Evolutionary conservation across 1,140 invertebrate species (phyloP).

Genomic region (Musca vetustissima): DNA sequence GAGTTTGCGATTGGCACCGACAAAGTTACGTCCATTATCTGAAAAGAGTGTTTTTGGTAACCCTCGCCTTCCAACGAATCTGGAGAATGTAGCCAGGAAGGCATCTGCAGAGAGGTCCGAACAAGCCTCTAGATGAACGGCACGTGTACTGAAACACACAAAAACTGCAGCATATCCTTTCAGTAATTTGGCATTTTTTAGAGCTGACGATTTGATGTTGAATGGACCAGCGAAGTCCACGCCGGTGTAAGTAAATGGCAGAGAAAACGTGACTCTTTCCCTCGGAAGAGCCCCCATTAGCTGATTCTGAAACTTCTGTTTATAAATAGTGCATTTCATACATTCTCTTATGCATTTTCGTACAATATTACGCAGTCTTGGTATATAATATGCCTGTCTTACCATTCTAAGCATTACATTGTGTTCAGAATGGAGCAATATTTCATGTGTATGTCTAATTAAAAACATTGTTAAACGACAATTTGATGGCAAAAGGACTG

Average conservation of each 20-base stretch:
- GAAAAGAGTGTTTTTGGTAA: constrained; percentile 2
- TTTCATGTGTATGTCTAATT: background rate
- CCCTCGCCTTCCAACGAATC: constrained; percentile 18
- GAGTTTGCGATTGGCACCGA: constrained; percentile 31
- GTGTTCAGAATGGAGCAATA: background rate
- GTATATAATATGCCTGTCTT: background rate
- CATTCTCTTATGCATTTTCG: background rate
- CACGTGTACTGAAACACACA: background rate
- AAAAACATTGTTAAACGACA: constrained; percentile 4
- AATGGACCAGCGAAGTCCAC: constrained; percentile 33
- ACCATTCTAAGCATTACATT: constrained; percentile 1
- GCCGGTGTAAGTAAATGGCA: constrained; percentile 31
- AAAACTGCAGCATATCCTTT: constrained; percentile 1
- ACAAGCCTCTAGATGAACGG: constrained; percentile 5
- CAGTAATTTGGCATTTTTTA: background rate
- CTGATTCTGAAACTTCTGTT: constrained; percentile 4
- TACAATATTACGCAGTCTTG: background rate
- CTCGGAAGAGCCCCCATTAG: constrained; percentile 29
- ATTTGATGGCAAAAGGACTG: background rate
- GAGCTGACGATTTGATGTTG: background rate
- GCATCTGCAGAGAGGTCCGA: background rate
- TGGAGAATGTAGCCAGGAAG: background rate
- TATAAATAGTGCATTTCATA: background rate
- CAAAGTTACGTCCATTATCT: constrained; percentile 49
- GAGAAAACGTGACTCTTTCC: constrained; percentile 26